phyloP scores from a whole-genome alignment of 2,797 vertebrate genomes.

The Galaxias olidus region DNA sequence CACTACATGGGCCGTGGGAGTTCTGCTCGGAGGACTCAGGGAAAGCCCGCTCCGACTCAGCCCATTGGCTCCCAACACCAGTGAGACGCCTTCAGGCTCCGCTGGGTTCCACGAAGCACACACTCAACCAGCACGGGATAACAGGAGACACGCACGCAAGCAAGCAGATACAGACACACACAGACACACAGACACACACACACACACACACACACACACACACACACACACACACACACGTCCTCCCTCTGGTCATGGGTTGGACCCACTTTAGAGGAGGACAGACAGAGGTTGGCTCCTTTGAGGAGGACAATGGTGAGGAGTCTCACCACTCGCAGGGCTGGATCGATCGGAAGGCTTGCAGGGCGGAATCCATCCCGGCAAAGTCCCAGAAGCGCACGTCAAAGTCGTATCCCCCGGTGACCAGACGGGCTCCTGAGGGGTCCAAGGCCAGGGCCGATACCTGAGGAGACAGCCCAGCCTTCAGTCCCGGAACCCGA shows the following conservation, averaged over 20 bases:
- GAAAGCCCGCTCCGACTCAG: constrained; percentile 59
- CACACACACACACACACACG: constrained; percentile 46
- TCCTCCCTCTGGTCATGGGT: constrained; percentile 60
- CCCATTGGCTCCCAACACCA: constrained; percentile 62
- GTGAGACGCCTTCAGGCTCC: constrained; percentile 54
- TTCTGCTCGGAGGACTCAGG: constrained; percentile 46
- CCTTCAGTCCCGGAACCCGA: no score
- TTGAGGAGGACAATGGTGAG: constrained; percentile 28
- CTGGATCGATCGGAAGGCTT: constrained; percentile 92
- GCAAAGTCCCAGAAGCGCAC: constrained; percentile 98
- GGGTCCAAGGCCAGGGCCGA: constrained; percentile 90
- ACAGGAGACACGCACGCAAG: background rate
- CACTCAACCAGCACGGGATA: constrained; percentile 44
- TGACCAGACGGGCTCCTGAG: constrained; percentile 92
- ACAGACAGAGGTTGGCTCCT: constrained; percentile 18
- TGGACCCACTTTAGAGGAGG: constrained; percentile 57
- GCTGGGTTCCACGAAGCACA: constrained; percentile 50
- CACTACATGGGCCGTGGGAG: constrained; percentile 66
- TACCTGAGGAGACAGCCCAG: constrained; percentile 62
- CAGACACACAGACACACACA: no score
- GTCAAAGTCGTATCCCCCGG: constrained; percentile 93
- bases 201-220: constrained; percentile 20
- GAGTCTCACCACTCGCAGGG: constrained; percentile 91
- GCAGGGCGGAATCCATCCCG: constrained; percentile 93
- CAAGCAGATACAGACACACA: no score